Percentiles rank a stretch among this genome's conserved stretches.
phyloP scores from a whole-genome alignment of 2,797 vertebrate genomes.

The Gymnocypris eckloni region DNA sequence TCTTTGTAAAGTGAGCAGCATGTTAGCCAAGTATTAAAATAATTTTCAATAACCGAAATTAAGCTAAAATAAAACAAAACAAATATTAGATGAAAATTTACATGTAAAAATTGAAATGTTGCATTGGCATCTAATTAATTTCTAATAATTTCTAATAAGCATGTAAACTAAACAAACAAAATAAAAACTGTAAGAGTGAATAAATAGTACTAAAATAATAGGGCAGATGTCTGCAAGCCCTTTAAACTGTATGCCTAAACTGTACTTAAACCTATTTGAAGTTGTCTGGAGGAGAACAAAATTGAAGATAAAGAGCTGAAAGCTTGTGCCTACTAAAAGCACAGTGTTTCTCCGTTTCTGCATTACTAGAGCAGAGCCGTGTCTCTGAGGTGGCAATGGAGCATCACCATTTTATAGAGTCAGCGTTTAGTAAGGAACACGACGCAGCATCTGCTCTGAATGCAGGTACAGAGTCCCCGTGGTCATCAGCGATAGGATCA shows the following conservation, averaged over 20 bases:
- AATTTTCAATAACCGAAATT: neutral
- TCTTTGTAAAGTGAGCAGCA: neutral
- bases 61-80: neutral
- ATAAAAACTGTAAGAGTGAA: neutral
- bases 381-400: slow-evolving; percentile 15
- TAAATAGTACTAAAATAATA: neutral
- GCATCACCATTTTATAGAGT: too few relatives aligned
- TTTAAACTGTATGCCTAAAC: neutral
- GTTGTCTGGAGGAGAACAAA: neutral
- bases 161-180: neutral
- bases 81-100: neutral
- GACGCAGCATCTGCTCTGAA: slow-evolving; percentile 57
- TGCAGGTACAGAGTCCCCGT: slow-evolving; percentile 51
- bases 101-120: neutral
- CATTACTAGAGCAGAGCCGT: neutral
- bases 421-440: slow-evolving; percentile 48
- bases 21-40: neutral
- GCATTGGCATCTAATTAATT: neutral
- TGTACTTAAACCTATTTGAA: neutral
- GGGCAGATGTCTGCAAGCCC: neutral
- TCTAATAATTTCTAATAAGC: neutral
- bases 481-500: slow-evolving; percentile 55
- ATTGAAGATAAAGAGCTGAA: neutral
- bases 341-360: neutral
- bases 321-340: neutral